Evolutionary conservation across 2,888 invertebrate genomes (phyloP).

Genomic region (Tiliacea citrago): DNA sequence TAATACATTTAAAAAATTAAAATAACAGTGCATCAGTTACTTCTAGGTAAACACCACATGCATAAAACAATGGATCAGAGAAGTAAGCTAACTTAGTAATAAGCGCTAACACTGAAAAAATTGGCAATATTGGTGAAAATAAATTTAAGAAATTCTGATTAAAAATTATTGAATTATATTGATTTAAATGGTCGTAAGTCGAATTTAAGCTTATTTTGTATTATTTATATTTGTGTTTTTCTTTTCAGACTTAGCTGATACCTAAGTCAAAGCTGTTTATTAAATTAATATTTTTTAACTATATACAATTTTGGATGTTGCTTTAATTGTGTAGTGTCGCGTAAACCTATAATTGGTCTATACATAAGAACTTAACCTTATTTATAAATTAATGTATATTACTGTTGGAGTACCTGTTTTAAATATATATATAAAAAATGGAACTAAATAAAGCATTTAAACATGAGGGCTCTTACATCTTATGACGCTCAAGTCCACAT

Average conservation of each 20-base stretch:
- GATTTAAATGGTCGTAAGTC: neutral
- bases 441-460: neutral
- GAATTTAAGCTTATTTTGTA: neutral
- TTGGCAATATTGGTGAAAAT: too few species aligned
- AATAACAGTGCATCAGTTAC: too few species aligned
- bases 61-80: too few species aligned
- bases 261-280: neutral
- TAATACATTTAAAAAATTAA: too few species aligned
- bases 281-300: neutral
- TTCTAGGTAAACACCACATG: too few species aligned
- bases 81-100: too few species aligned
- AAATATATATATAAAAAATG: neutral
- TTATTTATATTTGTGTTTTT: neutral
- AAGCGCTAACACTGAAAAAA: too few species aligned
- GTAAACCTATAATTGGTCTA: neutral
- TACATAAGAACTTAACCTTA: neutral
- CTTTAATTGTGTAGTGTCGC: neutral
- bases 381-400: neutral
- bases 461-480: neutral
- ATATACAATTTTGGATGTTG: neutral
- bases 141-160: too few species aligned
- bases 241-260: neutral
- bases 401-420: too few species aligned
- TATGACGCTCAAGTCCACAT: neutral
- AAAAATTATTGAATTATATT: too few species aligned